phyloP scores from a whole-genome alignment of 2,888 invertebrate genomes.

The Xanthorhoe designata region DNA sequence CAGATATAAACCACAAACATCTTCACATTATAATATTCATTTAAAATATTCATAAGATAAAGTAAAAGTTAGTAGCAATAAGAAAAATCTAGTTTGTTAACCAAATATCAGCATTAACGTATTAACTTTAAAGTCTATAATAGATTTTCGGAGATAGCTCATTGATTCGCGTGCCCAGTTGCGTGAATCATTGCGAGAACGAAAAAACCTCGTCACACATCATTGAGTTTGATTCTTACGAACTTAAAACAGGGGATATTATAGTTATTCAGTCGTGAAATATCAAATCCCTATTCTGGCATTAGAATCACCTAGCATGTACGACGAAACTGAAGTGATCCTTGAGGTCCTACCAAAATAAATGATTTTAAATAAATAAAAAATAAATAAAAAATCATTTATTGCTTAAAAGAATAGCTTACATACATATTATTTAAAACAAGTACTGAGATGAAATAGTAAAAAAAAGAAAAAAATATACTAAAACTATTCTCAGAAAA shows the following conservation, averaged over 20 bases:
- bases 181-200: slow-evolving; percentile 59
- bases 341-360: too few species aligned
- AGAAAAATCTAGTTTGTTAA: neutral
- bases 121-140: neutral
- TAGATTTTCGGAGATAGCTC: neutral
- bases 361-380: too few species aligned
- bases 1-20: neutral
- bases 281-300: slow-evolving; percentile 4
- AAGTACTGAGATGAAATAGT: slow-evolving; percentile 64
- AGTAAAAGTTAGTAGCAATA: neutral
- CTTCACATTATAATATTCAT: too few species aligned
- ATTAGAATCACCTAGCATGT: too few species aligned
- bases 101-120: neutral
- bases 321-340: too few species aligned
- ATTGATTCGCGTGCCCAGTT: slow-evolving; percentile 24
- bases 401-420: too few species aligned
- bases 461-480: too few species aligned
- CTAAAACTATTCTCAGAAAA: too few species aligned
- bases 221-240: slow-evolving; percentile 54
- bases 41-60: neutral
- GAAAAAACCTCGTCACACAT: slow-evolving; percentile 47
- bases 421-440: slow-evolving; percentile 63
- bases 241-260: slow-evolving; percentile 34
- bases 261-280: slow-evolving; percentile 2
- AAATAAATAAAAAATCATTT: too few species aligned